Base-by-base conservation (phyloP, 2,113 vertebrate genomes). In the Tragelaphus buxtoni region DNA sequence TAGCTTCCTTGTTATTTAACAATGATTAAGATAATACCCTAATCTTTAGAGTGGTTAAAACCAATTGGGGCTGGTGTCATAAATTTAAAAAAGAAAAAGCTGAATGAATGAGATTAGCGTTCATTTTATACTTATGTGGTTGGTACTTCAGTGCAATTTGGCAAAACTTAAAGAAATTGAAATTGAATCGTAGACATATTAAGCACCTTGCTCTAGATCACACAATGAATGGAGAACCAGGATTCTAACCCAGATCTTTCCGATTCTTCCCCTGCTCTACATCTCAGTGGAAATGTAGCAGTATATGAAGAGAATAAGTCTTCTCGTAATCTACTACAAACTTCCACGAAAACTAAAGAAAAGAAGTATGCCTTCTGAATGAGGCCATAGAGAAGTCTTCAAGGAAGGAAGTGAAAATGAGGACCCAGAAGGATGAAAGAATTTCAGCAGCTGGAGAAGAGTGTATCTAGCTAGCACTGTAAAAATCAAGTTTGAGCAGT, bases 31-130 rank as follows among this genome's bases (percentile, higher is more conserved):
- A 58, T 69, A 85, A 85, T 60, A 26, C 7, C 72, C 42, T 82
- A 91, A 39, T 26, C 81, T 94, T 90, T 88, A 89, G 85, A 47
- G n/a, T 80, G 63, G 35, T 56, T 92, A 55, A 94, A 96, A 53
- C 22, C 32, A 63, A 51, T 9, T 20, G 16, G 42, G 9, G 24
- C 74, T 74, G 39, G 28, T 35, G 1, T 69, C 22, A 42, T 51
- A 92, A 65, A 95, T 69, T 47, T 76, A 53, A 88, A 88, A 79
- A 92, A 87, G 42, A 51, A 91, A 90, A 85, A 5, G 28, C 14
- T 42, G 22, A 39, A 51, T 32, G 30, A n/a, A 61, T 26, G n/a
- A 69, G 53, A 74, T 32, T 35, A 39, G 17, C 11, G n/a, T 61
- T 94, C 2, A 16, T 61, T 90, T 80, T 69, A 81, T n/a, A 65